Percentiles rank a stretch among this genome's conserved stretches.
phyloP scores from a whole-genome alignment of 2,113 vertebrate genomes.

The Oostethus manadensis region DNA sequence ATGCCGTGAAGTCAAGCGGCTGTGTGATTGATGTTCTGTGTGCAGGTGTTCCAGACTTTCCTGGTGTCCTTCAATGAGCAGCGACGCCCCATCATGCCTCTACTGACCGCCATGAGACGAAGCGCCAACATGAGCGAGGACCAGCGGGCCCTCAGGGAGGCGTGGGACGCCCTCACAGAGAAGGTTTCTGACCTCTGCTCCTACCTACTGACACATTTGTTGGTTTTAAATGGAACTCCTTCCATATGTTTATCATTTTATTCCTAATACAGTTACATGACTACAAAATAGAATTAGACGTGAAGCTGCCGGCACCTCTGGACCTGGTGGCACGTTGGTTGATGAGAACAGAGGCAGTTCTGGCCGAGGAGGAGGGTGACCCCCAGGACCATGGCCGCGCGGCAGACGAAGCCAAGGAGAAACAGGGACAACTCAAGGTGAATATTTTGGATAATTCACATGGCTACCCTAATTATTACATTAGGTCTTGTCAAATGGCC shows the following conservation, averaged over 20 bases:
- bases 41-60: slow-evolving; percentile 84
- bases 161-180: slow-evolving; percentile 74
- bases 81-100: slow-evolving; percentile 75
- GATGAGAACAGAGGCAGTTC: slow-evolving; percentile 72
- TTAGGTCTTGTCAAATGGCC: neutral
- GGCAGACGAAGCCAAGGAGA: slow-evolving; percentile 69
- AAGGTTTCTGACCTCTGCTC: slow-evolving; percentile 68
- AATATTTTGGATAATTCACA: slow-evolving; percentile 3
- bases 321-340: slow-evolving; percentile 78
- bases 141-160: slow-evolving; percentile 68
- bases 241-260: neutral
- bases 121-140: slow-evolving; percentile 64
- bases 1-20: neutral
- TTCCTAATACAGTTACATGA: slow-evolving; percentile 69
- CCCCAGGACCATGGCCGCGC: slow-evolving; percentile 69
- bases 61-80: slow-evolving; percentile 82
- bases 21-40: neutral
- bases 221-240: neutral
- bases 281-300: slow-evolving; percentile 77
- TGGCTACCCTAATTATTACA: neutral
- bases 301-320: slow-evolving; percentile 76
- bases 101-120: slow-evolving; percentile 72
- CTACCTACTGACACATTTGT: too few relatives aligned
- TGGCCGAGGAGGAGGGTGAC: slow-evolving; percentile 70
- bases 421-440: slow-evolving; percentile 80